phyloP scores from a whole-genome alignment of 1,140 invertebrate genomes.

The Orius insidiosus region DNA sequence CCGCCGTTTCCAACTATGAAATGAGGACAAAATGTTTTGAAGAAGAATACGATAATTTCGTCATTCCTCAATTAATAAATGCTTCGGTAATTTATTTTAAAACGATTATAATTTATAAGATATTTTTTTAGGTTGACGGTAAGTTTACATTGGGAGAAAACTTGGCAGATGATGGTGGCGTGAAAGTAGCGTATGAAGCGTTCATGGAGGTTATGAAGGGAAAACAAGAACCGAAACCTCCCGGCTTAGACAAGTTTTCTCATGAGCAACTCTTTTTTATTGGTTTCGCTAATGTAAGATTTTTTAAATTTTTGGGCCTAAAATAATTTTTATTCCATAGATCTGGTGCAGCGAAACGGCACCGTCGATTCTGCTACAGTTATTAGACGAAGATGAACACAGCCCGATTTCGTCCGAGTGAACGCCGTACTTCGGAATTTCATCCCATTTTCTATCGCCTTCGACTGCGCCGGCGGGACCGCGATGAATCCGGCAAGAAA shows the following conservation, averaged over 20 bases:
- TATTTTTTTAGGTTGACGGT: slow-evolving; percentile 55
- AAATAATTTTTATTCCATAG: slow-evolving; percentile 30
- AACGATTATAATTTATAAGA: not conserved
- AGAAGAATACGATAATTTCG: slow-evolving; percentile 69
- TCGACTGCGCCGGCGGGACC: slow-evolving; percentile 67
- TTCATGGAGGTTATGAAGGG: slow-evolving; percentile 43
- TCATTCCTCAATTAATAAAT: slow-evolving; percentile 31
- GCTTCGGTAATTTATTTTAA: not conserved
- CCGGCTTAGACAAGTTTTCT: slow-evolving; percentile 55
- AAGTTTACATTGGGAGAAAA: slow-evolving; percentile 69
- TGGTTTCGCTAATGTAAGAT: slow-evolving; percentile 70
- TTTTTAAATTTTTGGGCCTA: no score
- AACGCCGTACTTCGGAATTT: slow-evolving; percentile 81
- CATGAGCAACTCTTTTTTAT: slow-evolving; percentile 79
- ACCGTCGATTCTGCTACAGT: slow-evolving; percentile 54
- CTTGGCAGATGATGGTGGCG: slow-evolving; percentile 77
- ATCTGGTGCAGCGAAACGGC: slow-evolving; percentile 75
- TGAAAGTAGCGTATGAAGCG: slow-evolving; percentile 61
- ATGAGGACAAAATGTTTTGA: slow-evolving; percentile 71
- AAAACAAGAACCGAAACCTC: slow-evolving; percentile 33
- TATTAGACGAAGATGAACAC: slow-evolving; percentile 69
- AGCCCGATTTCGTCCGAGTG: slow-evolving; percentile 64
- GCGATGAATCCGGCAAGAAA: slow-evolving; percentile 88
- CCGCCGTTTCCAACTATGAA: slow-evolving; percentile 47
- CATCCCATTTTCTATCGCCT: slow-evolving; percentile 70